Base-by-base conservation (phyloP, 2,113 vertebrate species). In the Vulpes ferrilata region DNA sequence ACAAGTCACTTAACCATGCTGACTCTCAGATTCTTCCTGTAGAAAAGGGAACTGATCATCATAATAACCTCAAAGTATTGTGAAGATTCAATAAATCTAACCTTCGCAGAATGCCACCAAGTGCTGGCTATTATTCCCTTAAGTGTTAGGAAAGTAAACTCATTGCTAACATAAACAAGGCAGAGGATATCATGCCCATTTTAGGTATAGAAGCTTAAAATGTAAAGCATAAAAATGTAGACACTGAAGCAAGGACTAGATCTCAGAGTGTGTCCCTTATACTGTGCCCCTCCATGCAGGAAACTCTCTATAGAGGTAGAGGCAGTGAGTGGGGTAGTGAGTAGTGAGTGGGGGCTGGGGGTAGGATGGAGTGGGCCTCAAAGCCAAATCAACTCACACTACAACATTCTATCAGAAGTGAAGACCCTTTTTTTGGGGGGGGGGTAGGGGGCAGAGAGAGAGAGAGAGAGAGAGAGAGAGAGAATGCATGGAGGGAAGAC, bases 81-180 rank as follows among this genome's bases (percentile, higher is more conserved):
- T 51, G 4, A 86, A 96, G 22, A 87, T 27, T 84, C 30, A 51
- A 0, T 55, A 48, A 32, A 43, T 17, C 69, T 59, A 79, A 35
- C 20, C 35, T 78, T 64, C 65, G 3, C 53, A 65, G 6, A 53
- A 16, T 67, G 23, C 91, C 48, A 84, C 67, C 23, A 69, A 83
- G n/a, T 35, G 11, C 48, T 82, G 51, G 20, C 27, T 3, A 0
- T 23, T 48, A 43, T 48, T 17, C 10, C 65, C 55, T 57, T 59
- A 90, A 83, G 53, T n/a, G 57, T 30, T 16, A 90, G 60, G 25
- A 65, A 79, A 88, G 30, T 43, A 38, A 90, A n/a, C 67, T 86
- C 3, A 38, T 73, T 59, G 32, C 11, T 57, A n/a, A 83, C 15
- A 35, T 43, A 9, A 57, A 51, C 11, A 83, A 79, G 32, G 38